phyloP scores from a whole-genome alignment of 2,113 vertebrate species.

The Penelope pileata region DNA sequence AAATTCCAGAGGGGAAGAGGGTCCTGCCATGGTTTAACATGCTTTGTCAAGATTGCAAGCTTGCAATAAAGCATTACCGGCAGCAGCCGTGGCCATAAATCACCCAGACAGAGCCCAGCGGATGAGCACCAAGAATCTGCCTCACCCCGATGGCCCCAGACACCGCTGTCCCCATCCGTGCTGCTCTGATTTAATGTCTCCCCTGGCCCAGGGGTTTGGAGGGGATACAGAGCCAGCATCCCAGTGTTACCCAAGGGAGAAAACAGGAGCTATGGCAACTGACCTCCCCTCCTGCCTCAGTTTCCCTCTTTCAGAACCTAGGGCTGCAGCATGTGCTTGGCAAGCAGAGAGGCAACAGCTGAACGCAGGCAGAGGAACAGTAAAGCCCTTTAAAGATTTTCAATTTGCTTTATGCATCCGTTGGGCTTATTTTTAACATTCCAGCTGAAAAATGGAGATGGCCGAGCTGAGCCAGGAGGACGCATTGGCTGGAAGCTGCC shows the following conservation, averaged over 20 bases:
- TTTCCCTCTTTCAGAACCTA: neutral
- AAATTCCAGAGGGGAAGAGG: neutral
- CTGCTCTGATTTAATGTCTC: neutral
- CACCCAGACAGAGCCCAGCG: neutral
- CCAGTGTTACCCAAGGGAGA: neutral
- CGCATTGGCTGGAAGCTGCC: neutral
- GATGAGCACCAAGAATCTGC: neutral
- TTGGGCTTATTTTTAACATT: constrained; percentile 56
- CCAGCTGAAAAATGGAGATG: neutral
- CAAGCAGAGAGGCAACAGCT: neutral
- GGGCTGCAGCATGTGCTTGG: rapidly evolving
- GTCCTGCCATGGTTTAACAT: neutral
- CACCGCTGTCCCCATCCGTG: neutral
- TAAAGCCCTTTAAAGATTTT: constrained; percentile 26
- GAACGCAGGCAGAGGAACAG: neutral
- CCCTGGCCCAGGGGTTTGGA: too few relatives aligned
- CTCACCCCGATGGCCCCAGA: neutral
- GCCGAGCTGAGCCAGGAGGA: neutral
- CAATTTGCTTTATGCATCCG: neutral
- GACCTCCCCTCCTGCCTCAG: neutral
- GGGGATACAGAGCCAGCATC: neutral
- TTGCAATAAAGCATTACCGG: neutral
- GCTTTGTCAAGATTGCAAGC: neutral
- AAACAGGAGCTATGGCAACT: neutral
- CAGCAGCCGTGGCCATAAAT: neutral